phyloP scores from a whole-genome alignment of 1,140 invertebrate genomes.

The Ganaspis sp. region DNA sequence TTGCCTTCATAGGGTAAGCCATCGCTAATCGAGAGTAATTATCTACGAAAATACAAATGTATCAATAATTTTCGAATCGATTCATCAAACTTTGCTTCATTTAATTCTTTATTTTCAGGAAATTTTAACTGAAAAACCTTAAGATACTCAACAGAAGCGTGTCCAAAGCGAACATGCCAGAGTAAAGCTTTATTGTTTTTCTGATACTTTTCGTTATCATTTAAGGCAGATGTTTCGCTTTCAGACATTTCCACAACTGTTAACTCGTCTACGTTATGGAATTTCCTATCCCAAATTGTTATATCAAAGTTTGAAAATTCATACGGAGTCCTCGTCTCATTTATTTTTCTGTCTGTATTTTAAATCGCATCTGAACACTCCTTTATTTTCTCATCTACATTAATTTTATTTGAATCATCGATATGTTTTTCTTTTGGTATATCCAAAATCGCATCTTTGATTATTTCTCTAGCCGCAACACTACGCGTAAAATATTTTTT shows the following conservation, averaged over 20 bases:
- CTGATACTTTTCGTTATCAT: too few species aligned
- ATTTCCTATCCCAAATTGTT: too few species aligned
- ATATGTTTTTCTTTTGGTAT: background rate
- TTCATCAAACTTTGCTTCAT: background rate
- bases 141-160: background rate
- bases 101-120: background rate
- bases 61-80: too few species aligned
- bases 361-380: background rate
- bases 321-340: too few species aligned
- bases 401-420: background rate
- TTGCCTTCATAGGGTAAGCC: too few species aligned
- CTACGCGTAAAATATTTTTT: background rate
- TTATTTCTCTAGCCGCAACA: background rate
- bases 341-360: background rate
- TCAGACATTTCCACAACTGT: too few species aligned
- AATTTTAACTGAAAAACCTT: background rate
- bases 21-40: too few species aligned
- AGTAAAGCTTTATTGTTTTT: slow-evolving; percentile 12
- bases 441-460: background rate
- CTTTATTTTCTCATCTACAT: background rate
- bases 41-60: too few species aligned
- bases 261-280: too few species aligned
- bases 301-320: too few species aligned
- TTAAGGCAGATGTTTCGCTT: too few species aligned
- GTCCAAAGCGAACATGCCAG: background rate